These are phyloP conservation scores for Eleutherodactylus coqui DNA, from an alignment of 2,797 vertebrate species.

Conservation along the genomic window DNA sequence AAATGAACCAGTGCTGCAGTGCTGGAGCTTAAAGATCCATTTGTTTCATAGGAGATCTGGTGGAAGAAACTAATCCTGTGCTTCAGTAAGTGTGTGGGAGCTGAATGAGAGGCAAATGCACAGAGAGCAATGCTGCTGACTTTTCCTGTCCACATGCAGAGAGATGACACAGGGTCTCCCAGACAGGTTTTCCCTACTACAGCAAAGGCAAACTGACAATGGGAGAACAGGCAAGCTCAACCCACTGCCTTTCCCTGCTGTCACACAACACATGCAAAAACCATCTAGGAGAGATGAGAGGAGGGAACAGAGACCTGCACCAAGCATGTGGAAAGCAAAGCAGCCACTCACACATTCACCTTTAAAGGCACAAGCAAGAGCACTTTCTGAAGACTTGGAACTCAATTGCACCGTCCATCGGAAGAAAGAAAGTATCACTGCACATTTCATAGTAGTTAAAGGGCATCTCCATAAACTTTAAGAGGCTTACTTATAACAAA, in stretches of 20 bases:
- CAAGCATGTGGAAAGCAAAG: conserved; percentile 68
- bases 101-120: conserved; percentile 72
- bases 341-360: conserved; percentile 68
- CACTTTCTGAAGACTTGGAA: conserved; percentile 54
- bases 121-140: conserved; percentile 67
- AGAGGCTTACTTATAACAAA: neutral
- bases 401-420: conserved; percentile 17
- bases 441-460: conserved; percentile 40
- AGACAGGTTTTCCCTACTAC: conserved; percentile 74
- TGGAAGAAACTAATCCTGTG: conserved; percentile 70
- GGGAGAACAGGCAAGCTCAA: conserved; percentile 68
- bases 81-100: conserved; percentile 72
- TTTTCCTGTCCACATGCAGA: conserved; percentile 69
- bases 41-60: conserved; percentile 68
- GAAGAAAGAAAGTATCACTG: conserved; percentile 28
- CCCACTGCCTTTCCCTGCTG: conserved; percentile 70
- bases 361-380: conserved; percentile 64
- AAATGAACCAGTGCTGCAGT: conserved; percentile 68
- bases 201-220: conserved; percentile 75
- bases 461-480: conserved; percentile 45
- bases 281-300: conserved; percentile 72
- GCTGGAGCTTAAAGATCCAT: conserved; percentile 67
- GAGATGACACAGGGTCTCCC: conserved; percentile 74
- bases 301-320: conserved; percentile 70
- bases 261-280: conserved; percentile 73